Conservation (phyloP, 2,797 vertebrate genomes). For the Carduelis carduelis region DNA sequence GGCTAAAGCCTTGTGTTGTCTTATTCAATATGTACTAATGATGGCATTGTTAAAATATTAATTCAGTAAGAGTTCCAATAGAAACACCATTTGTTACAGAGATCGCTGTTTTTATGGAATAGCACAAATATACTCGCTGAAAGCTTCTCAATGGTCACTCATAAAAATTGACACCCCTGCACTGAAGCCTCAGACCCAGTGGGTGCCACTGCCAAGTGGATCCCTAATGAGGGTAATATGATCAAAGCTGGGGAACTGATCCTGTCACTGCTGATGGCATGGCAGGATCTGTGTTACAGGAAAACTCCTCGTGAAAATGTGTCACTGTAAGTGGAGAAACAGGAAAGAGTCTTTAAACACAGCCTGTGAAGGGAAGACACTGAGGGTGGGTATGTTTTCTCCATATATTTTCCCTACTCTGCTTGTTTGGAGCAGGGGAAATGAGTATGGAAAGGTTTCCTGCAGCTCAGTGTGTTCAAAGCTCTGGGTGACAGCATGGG, state of each 20-base stretch:
- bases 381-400: not conserved
- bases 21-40: not conserved
- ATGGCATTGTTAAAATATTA: not conserved
- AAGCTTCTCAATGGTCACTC: not conserved
- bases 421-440: not conserved
- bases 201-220: not conserved
- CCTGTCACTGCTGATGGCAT: not conserved
- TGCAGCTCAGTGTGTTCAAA: not conserved
- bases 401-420: not conserved
- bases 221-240: not conserved
- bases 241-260: not conserved
- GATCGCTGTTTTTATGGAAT: not conserved
- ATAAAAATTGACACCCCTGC: not conserved
- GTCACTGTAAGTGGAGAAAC: not conserved
- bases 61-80: not conserved
- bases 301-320: not conserved
- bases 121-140: not conserved
- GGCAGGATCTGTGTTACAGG: not conserved
- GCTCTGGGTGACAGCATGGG: accelerated
- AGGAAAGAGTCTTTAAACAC: not conserved
- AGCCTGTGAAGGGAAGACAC: not conserved
- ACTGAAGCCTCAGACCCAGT: not conserved
- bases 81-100: not conserved
- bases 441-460: not conserved
- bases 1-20: not conserved